Evolutionary conservation across 2,113 vertebrate species (phyloP).

Genomic region (Rhagologus leucostigma): DNA sequence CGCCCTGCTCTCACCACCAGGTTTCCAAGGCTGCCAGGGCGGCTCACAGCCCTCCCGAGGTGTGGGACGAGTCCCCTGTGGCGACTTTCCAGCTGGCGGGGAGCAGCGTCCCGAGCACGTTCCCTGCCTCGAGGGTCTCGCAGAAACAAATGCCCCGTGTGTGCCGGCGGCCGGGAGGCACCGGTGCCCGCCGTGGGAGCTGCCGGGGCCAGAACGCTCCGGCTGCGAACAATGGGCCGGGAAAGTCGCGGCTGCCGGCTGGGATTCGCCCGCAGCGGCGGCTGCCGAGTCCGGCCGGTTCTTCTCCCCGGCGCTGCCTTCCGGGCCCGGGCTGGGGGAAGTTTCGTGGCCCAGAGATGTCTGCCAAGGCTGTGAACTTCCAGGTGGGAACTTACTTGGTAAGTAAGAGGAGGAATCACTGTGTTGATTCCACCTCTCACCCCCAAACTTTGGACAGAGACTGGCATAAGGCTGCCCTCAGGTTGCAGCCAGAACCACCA

Average conservation of each 20-base stretch:
- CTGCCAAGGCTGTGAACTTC: neutral
- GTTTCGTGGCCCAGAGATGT: neutral
- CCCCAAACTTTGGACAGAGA: neutral
- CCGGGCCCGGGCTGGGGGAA: no score
- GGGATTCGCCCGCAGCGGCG: accelerated
- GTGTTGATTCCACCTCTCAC: neutral
- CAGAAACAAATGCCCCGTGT: neutral
- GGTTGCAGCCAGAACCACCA: neutral
- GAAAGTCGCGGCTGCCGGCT: accelerated
- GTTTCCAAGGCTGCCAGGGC: neutral
- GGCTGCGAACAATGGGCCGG: accelerated
- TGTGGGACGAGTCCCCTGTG: accelerated
- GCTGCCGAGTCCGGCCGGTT: accelerated
- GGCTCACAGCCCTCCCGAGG: accelerated
- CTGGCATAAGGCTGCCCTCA: neutral
- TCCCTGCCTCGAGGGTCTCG: neutral
- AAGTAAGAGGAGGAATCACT: neutral
- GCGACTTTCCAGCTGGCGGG: neutral
- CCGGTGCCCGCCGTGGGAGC: accelerated
- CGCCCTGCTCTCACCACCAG: accelerated
- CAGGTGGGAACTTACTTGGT: neutral
- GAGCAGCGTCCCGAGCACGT: neutral
- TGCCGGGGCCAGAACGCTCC: accelerated
- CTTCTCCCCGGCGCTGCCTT: accelerated
- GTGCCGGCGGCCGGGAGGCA: accelerated